Evolutionary conservation across 2,888 invertebrate species (phyloP), one percentile per base, ranked within the genome.

Genomic region (Peribatodes rhomboidaria): DNA sequence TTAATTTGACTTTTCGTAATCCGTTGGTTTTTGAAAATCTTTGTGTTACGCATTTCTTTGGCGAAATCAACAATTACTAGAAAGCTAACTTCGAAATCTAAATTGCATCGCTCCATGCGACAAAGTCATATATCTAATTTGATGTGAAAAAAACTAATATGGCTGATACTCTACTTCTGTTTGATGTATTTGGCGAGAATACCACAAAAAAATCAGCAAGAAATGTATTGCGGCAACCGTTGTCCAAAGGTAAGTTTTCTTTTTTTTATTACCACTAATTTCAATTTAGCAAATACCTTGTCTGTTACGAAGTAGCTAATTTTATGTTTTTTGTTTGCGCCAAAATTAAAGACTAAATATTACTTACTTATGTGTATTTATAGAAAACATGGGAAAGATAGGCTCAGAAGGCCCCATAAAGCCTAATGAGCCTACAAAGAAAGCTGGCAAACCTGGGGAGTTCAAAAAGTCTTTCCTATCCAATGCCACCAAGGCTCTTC

Each of bases 351-450:
- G 6, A 27, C 27, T 27, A 27, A 27, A 27, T 27, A 27, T 27
- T 27, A 27, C 3, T 42, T 42, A 42, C 10, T 8, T n/a, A 2
- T 20, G 9, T 35, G 8, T 60, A 11, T 58, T 58, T 39, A 10
- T 72, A 92, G 92, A 92, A 75, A 92, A 92, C 66, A 83, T 89
- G 76, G 92, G 92, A 0, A 92, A 92, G 77, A 78, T 76, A 0
- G 78, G 83, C 7, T 79, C 85, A 10, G 61, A 78, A 6, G 89
- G 87, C 1, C 89, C 90, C 1, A 64, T 86, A 7, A 92, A 92
- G 65, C 89, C 87, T 0, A 89, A 88, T 46, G 90, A 89, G 57
- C 88, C 92, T 1, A 44, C 85, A 1, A 90, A 91, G 69, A 90
- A 88, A 65, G 73, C 76, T 1, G 81, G 81, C 69, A 90, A 88